Conservation (phyloP, 2,113 vertebrate species). For the Patagioenas fasciata region DNA sequence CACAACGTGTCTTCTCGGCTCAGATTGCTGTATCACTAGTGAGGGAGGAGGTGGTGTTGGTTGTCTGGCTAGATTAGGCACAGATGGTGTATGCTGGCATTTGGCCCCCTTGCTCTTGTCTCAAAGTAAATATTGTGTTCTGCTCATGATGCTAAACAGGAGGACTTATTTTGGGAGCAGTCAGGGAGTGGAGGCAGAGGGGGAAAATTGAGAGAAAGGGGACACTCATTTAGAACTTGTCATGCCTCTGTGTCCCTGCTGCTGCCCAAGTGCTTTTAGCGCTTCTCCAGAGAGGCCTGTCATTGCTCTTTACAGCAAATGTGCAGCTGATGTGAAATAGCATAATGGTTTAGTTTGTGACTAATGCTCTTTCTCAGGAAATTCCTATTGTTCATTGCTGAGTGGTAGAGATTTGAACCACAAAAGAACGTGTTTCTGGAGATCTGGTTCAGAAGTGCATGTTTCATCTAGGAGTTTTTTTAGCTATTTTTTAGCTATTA, state of each 20-base stretch:
- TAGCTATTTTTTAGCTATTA: neutral
- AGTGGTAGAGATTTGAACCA: neutral
- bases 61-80: neutral
- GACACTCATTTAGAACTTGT: neutral
- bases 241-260: rapidly evolving
- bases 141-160: neutral
- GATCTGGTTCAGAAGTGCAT: neutral
- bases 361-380: neutral
- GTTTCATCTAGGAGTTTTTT: neutral
- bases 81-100: neutral
- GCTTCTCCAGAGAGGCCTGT: neutral
- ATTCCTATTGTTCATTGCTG: neutral
- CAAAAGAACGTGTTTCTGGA: neutral
- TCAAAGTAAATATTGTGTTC: neutral
- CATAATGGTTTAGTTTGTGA: neutral
- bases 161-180: neutral
- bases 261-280: neutral
- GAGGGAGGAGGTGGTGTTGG: neutral
- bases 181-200: neutral
- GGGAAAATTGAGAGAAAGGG: neutral
- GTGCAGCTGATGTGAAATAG: neutral
- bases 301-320: neutral
- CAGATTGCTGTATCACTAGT: neutral
- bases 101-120: neutral
- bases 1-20: neutral